Evolutionary conservation across 2,888 invertebrate genomes (phyloP).

Genomic region (Drosophila robusta): DNA sequence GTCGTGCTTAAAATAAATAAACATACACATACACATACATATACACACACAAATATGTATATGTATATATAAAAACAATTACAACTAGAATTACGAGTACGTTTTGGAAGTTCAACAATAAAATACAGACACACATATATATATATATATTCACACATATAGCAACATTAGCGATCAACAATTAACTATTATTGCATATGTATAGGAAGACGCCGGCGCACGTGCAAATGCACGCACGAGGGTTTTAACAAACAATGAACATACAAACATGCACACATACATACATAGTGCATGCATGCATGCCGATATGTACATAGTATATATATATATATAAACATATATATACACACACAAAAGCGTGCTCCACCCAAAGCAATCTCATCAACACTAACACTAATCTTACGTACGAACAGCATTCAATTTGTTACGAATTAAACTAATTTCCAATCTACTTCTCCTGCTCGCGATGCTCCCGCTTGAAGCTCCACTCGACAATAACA

Average conservation of each 20-base stretch:
- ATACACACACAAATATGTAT: constrained; percentile 18
- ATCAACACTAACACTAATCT: constrained; percentile 57
- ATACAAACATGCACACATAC: constrained; percentile 19
- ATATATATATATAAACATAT: not conserved
- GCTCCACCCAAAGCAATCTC: constrained; percentile 43
- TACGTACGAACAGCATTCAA: constrained; percentile 25
- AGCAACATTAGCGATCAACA: constrained; percentile 67
- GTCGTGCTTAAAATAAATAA: constrained; percentile 70
- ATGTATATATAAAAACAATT: constrained; percentile 45
- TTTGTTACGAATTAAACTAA: constrained; percentile 44
- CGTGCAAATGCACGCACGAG: constrained; percentile 32
- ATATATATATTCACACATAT: constrained; percentile 43
- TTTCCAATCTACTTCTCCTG: constrained; percentile 64
- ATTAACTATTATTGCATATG: constrained; percentile 81
- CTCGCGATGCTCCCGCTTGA: constrained; percentile 78
- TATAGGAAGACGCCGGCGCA: constrained; percentile 78
- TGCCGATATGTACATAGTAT: not conserved
- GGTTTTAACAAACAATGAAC: constrained; percentile 55
- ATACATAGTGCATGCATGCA: not conserved
- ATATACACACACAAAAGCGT: constrained; percentile 17
- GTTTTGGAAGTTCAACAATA: constrained; percentile 70
- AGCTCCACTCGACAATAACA: constrained; percentile 90
- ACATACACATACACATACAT: constrained; percentile 48
- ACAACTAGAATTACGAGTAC: constrained; percentile 69
- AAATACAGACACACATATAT: constrained; percentile 58